These are phyloP conservation scores for Microdon myrmicae DNA, from an alignment of 2,888 invertebrate genomes.

Conservation along the genomic window DNA sequence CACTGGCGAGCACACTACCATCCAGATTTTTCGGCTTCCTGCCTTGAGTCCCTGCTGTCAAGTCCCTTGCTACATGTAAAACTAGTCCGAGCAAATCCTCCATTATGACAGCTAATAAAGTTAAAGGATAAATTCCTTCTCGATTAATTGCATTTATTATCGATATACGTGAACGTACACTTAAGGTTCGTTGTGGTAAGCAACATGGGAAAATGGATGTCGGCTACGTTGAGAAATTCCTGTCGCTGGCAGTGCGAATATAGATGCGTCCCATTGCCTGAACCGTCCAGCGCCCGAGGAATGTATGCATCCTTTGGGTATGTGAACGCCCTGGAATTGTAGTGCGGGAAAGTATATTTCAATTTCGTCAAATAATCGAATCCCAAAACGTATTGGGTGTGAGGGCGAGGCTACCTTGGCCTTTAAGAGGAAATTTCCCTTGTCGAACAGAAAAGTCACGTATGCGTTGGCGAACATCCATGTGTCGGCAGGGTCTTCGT, in stretches of 20 bases:
- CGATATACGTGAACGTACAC: background rate
- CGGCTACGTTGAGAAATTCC: conserved; percentile 6
- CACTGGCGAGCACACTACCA: no score
- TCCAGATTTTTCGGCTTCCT: no score
- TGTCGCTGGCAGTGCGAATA: conserved; percentile 7
- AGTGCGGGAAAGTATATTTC: conserved; percentile 43
- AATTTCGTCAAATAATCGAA: conserved; percentile 52
- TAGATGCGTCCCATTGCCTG: conserved; percentile 31
- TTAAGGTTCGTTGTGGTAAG: background rate
- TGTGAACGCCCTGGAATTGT: conserved; percentile 36
- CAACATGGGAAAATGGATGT: conserved; percentile 17
- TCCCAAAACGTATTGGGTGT: conserved; percentile 18
- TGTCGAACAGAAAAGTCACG: conserved; percentile 40
- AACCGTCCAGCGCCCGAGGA: background rate
- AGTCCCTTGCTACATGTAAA: no score
- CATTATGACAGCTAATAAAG: conserved; percentile 30
- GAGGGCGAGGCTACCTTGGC: conserved; percentile 8
- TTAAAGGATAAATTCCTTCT: conserved; percentile 17
- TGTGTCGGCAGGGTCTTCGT: background rate
- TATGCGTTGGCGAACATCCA: conserved; percentile 30
- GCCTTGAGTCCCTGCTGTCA: no score
- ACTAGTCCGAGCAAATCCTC: no score
- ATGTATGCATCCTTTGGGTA: conserved; percentile 3
- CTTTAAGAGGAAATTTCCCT: conserved; percentile 28
- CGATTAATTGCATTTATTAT: conserved; percentile 42